A percentile compares a stretch with the other conserved stretches of the same genome.
phyloP scores from a whole-genome alignment of 2,113 vertebrate genomes.

The Redunca redunca region DNA sequence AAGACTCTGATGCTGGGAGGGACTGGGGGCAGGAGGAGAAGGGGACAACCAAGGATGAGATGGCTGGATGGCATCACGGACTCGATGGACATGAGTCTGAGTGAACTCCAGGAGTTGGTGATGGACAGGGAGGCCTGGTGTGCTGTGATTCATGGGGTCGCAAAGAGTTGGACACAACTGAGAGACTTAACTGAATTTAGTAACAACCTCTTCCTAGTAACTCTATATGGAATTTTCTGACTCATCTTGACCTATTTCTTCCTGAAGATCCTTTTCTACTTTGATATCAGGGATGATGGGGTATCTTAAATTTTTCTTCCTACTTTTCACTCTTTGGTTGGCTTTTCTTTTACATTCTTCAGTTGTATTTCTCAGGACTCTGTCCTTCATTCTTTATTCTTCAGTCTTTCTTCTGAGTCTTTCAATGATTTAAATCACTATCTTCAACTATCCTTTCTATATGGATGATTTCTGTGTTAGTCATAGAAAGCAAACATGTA shows the following conservation, averaged over 20 bases:
- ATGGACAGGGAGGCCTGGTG: too few species aligned
- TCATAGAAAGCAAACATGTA: not conserved
- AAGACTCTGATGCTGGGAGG: too few species aligned
- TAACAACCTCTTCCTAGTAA: slow-evolving; percentile 23
- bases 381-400: not conserved
- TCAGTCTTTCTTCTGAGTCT: not conserved
- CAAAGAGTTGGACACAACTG: too few species aligned
- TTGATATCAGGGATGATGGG: not conserved
- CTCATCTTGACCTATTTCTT: slow-evolving; percentile 29
- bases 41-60: too few species aligned
- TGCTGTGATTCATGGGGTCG: too few species aligned
- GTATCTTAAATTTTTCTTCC: not conserved
- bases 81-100: too few species aligned
- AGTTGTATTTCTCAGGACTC: not conserved
- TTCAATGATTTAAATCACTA: not conserved
- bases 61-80: too few species aligned
- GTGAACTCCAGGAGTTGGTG: too few species aligned
- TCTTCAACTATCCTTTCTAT: not conserved
- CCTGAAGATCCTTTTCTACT: not conserved
- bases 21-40: too few species aligned
- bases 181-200: slow-evolving; percentile 15
- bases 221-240: slow-evolving; percentile 32
- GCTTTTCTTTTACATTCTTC: not conserved
- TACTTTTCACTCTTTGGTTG: not conserved
- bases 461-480: not conserved